A percentile compares a stretch with the other conserved stretches of the same genome.
Conservation (phyloP, 2,888 invertebrate species). For the Hirtodrosophila histrioides region DNA sequence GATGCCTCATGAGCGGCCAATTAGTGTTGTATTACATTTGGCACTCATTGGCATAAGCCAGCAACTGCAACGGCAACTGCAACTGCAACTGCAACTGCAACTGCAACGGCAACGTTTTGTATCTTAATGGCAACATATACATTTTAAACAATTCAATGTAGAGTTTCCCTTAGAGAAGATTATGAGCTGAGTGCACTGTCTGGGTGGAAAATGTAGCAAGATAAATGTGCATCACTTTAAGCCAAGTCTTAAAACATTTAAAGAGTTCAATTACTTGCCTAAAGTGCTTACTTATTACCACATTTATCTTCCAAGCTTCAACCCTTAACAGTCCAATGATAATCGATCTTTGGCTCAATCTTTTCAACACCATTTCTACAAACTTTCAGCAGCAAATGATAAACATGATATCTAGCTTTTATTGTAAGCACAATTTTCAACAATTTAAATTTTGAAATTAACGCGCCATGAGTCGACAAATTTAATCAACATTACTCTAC, state of each 20-base stretch:
- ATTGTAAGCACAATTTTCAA: constrained; percentile 33
- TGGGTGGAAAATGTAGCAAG: constrained; percentile 25
- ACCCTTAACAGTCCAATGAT: neutral
- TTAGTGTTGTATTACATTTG: constrained; percentile 78
- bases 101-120: constrained; percentile 36
- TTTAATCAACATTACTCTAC: constrained; percentile 21
- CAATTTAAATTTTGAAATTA: constrained; percentile 68
- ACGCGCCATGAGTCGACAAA: constrained; percentile 66
- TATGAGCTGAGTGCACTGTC: neutral
- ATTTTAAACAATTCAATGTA: constrained; percentile 45
- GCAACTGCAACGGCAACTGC: constrained; percentile 27
- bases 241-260: neutral
- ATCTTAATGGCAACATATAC: constrained; percentile 55
- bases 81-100: constrained; percentile 26
- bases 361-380: constrained; percentile 19
- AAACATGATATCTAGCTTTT: constrained; percentile 28
- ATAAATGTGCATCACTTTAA: constrained; percentile 24
- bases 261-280: constrained; percentile 3
- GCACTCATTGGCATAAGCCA: constrained; percentile 59
- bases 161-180: neutral
- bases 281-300: constrained; percentile 8
- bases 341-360: constrained; percentile 6
- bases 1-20: constrained; percentile 77
- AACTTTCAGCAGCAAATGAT: constrained; percentile 31
- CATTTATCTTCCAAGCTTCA: constrained; percentile 1